A percentile compares a stretch with the other conserved stretches of the same genome.
Evolutionary conservation across 2,888 invertebrate genomes (phyloP).

Genomic region (Lepidocyrtoides sp.): DNA sequence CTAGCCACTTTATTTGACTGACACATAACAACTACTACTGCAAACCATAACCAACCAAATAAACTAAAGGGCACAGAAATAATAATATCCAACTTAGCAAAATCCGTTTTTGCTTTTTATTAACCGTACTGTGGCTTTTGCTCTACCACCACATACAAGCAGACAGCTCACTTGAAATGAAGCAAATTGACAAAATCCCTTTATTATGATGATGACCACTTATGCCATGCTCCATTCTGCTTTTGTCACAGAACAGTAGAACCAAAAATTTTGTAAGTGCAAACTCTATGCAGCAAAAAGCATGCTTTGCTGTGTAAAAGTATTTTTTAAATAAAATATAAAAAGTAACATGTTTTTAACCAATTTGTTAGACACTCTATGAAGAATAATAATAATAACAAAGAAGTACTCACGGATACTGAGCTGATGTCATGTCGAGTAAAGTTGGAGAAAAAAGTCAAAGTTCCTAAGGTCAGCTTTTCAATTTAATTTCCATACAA

Average conservation of each 20-base stretch:
- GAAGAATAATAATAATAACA: no score
- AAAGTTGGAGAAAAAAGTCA: conserved; percentile 4
- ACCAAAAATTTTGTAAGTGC: not conserved
- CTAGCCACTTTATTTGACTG: not conserved
- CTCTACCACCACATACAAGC: not conserved
- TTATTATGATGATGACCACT: not conserved
- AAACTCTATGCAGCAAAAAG: no score
- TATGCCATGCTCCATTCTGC: not conserved
- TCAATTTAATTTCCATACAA: not conserved
- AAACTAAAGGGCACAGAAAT: not conserved
- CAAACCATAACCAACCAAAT: not conserved
- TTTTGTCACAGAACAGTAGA: not conserved
- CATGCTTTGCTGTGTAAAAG: no score
- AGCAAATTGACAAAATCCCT: conserved; percentile 25
- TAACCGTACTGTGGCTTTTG: conserved; percentile 40
- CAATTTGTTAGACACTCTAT: no score
- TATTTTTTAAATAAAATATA: no score
- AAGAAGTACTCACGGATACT: no score
- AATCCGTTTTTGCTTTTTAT: conserved; percentile 48
- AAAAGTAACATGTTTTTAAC: no score
- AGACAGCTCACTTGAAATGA: not conserved
- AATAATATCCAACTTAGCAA: not conserved
- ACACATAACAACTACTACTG: not conserved
- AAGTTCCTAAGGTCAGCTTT: not conserved
- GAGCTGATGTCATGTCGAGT: not conserved